A percentile compares a stretch with the other conserved stretches of the same genome.
These are phyloP conservation scores for Nemurella pictetii DNA, from an alignment of 2,888 invertebrate species.

Conservation along the genomic window DNA sequence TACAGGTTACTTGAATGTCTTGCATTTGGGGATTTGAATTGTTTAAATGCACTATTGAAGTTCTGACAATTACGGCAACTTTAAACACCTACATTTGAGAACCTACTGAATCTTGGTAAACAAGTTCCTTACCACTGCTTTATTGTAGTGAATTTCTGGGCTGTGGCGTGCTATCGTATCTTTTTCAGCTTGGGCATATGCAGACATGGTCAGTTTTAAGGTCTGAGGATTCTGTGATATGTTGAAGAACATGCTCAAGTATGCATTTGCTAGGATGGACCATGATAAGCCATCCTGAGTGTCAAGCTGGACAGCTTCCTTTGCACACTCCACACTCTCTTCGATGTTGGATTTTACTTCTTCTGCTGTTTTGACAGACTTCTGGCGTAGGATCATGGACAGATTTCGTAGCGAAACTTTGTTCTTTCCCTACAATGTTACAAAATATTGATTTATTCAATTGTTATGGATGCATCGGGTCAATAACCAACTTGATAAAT, in stretches of 20 bases:
- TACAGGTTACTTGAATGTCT: too few species aligned
- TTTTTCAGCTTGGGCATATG: constrained; percentile 78
- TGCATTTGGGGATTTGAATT: too few species aligned
- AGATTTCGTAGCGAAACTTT: constrained; percentile 76
- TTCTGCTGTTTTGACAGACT: constrained; percentile 55
- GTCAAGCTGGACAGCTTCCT: constrained; percentile 79
- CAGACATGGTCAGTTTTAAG: constrained; percentile 73
- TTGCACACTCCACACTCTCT: constrained; percentile 75
- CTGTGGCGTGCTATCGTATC: constrained; percentile 71
- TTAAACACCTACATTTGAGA: too few species aligned
- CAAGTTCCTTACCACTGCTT: constrained; percentile 71
- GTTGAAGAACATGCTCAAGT: constrained; percentile 77
- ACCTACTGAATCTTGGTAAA: too few species aligned
- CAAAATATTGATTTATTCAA: background rate
- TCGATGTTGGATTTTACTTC: constrained; percentile 65
- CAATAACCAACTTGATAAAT: background rate
- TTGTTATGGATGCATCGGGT: background rate
- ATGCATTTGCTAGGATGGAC: constrained; percentile 83
- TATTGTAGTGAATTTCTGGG: constrained; percentile 82
- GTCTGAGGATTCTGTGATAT: constrained; percentile 71
- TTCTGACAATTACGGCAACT: too few species aligned
- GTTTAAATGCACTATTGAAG: too few species aligned
- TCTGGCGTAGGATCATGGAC: constrained; percentile 78
- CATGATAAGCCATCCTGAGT: constrained; percentile 80
- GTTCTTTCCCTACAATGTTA: constrained; percentile 64